A percentile compares a stretch with the other conserved stretches of the same genome.
These are phyloP conservation scores for Thymelicus acteon DNA, from an alignment of 2,888 invertebrate species.

Conservation along the genomic window DNA sequence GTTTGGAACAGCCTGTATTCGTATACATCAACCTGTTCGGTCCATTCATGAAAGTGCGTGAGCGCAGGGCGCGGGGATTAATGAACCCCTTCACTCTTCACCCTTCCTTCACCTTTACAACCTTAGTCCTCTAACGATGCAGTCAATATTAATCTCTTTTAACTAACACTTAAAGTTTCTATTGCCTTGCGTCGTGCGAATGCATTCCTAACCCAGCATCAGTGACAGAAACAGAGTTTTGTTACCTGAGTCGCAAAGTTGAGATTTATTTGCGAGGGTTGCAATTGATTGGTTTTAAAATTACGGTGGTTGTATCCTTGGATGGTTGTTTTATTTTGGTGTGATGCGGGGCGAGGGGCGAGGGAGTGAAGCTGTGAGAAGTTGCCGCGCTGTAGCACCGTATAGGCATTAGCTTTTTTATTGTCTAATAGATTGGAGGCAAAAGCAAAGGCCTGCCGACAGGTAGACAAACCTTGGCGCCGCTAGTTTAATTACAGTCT, in stretches of 20 bases:
- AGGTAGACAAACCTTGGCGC: slow-evolving; percentile 78
- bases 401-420: slow-evolving; percentile 80
- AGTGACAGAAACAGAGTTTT: slow-evolving; percentile 22
- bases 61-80: slow-evolving; percentile 84
- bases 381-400: slow-evolving; percentile 69
- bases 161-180: not conserved
- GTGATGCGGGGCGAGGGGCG: slow-evolving; percentile 49
- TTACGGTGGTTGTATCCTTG: slow-evolving; percentile 83
- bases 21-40: slow-evolving; percentile 83
- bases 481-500: slow-evolving; percentile 76
- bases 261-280: slow-evolving; percentile 51
- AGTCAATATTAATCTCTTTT: not conserved
- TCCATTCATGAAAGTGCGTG: slow-evolving; percentile 85
- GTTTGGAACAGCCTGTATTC: slow-evolving; percentile 63
- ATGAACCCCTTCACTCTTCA: slow-evolving; percentile 74
- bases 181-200: slow-evolving; percentile 5
- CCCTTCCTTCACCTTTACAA: slow-evolving; percentile 64
- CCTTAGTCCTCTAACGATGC: slow-evolving; percentile 48
- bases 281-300: slow-evolving; percentile 65
- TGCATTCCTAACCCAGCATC: slow-evolving; percentile 1
- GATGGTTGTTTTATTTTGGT: slow-evolving; percentile 81
- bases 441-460: slow-evolving; percentile 79
- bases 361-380: slow-evolving; percentile 71
- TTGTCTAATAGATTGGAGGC: slow-evolving; percentile 79
- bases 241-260: slow-evolving; percentile 48